phyloP scores from a whole-genome alignment of 2,113 vertebrate genomes.

The Tyrannus savana region DNA sequence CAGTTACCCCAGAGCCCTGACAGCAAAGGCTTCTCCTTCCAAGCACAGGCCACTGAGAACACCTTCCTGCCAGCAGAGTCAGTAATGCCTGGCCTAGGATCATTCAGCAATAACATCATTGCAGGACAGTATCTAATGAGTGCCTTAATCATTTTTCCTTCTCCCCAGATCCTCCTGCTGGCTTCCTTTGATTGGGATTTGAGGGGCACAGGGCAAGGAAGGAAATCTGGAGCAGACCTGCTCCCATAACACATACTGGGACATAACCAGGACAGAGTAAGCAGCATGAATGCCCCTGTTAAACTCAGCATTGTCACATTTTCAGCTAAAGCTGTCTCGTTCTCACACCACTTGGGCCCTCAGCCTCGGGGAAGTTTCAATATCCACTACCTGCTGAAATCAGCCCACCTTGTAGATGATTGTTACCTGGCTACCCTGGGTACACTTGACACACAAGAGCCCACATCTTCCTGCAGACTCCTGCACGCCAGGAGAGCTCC shows the following conservation, averaged over 20 bases:
- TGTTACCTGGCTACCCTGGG: background rate
- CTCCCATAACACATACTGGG: background rate
- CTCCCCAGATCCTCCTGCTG: background rate
- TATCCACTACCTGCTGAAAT: background rate
- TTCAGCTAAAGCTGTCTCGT: background rate
- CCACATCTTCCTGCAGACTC: background rate
- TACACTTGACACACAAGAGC: background rate
- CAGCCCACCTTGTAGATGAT: background rate
- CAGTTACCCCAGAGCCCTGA: background rate
- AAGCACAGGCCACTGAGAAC: background rate
- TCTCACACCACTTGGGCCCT: background rate
- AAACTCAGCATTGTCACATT: background rate
- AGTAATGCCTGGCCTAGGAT: background rate
- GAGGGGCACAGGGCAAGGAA: background rate
- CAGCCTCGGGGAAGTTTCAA: background rate
- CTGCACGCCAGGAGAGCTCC: background rate
- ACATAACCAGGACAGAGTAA: background rate
- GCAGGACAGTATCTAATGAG: background rate
- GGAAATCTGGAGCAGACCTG: background rate
- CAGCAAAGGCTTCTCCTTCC: background rate
- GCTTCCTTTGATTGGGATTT: background rate
- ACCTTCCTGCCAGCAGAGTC: background rate
- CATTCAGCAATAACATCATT: background rate
- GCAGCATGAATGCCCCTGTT: background rate
- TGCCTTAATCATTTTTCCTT: background rate